Conservation (phyloP, 2,797 vertebrate species). For the Hydrophis major region DNA sequence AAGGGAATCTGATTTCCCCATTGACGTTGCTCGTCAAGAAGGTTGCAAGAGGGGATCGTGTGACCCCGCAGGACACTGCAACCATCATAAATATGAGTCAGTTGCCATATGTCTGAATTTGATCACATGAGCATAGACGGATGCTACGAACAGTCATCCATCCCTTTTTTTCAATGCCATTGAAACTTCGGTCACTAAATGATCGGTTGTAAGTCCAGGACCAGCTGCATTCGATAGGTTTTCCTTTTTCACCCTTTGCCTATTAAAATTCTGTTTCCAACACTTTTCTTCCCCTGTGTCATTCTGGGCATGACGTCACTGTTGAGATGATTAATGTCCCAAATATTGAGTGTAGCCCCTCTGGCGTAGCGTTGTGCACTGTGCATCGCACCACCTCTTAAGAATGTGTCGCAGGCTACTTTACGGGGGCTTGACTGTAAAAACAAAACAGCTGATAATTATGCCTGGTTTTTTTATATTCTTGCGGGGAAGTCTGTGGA, state of each 20-base stretch:
- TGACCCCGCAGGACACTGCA: neutral
- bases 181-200: neutral
- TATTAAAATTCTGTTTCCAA: neutral
- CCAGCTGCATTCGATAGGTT: neutral
- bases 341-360: neutral
- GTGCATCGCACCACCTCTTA: neutral
- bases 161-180: neutral
- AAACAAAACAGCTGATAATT: too few species aligned
- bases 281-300: neutral
- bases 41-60: neutral
- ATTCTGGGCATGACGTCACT: neutral
- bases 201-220: neutral
- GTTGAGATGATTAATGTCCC: neutral
- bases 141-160: neutral
- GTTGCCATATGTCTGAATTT: neutral
- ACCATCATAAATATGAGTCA: neutral
- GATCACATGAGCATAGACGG: neutral
- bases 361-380: neutral
- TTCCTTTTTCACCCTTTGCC: neutral
- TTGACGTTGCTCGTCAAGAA: neutral
- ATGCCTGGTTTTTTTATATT: neutral
- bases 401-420: neutral
- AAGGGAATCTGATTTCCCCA: neutral
- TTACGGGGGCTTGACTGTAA: neutral
- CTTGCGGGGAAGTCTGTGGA: neutral